These are phyloP conservation scores for Ochlodes sylvanus DNA, from an alignment of 2,888 invertebrate genomes.

Conservation along the genomic window DNA sequence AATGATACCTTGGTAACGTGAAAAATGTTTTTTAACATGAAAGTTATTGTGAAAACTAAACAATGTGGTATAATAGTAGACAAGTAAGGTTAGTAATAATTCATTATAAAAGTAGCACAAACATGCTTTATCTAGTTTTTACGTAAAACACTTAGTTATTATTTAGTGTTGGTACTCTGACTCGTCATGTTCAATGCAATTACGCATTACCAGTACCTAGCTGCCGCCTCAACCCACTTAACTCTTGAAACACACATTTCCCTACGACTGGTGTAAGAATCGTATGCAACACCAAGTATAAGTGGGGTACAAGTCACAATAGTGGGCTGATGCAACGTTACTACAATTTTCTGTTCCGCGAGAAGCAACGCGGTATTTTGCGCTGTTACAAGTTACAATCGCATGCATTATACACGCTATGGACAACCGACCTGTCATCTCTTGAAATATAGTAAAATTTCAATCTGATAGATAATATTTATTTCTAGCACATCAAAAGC, in stretches of 20 bases:
- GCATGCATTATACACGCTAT: conserved; percentile 2
- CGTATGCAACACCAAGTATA: conserved; percentile 25
- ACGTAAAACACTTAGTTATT: neutral
- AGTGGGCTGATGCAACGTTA: conserved; percentile 27
- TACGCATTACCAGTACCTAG: neutral
- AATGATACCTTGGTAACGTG: too few species aligned
- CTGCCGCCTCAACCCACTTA: too few species aligned
- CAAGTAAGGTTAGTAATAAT: too few species aligned
- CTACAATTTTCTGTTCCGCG: conserved; percentile 28
- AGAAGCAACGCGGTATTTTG: conserved; percentile 8
- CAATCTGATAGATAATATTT: too few species aligned
- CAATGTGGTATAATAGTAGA: too few species aligned
- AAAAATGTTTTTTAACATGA: too few species aligned
- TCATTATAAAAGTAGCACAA: neutral
- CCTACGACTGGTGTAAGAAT: conserved; percentile 15
- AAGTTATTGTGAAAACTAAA: too few species aligned
- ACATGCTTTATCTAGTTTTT: neutral
- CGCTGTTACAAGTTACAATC: conserved; percentile 9
- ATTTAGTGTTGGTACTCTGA: neutral
- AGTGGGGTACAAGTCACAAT: conserved; percentile 39
- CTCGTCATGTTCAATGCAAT: neutral
- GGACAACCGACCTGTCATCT: too few species aligned
- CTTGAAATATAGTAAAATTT: too few species aligned
- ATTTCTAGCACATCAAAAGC: too few species aligned
- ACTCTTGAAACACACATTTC: neutral